Conservation (phyloP, 2,888 invertebrate genomes). For the Sarcophaga subvicina region DNA sequence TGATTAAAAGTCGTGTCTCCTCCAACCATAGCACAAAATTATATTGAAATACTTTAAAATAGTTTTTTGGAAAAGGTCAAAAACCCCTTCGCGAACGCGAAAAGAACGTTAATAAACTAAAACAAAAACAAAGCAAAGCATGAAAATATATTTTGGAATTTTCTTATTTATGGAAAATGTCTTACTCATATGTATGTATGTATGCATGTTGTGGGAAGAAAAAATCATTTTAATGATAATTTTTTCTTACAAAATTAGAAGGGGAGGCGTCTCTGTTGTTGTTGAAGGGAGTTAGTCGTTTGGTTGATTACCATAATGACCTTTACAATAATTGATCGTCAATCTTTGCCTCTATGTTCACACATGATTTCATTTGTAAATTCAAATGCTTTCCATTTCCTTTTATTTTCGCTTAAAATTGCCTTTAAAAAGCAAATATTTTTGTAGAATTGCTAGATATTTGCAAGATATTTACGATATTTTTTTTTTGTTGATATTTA, state of each 20-base stretch:
- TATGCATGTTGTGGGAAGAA: neutral
- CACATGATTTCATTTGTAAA: neutral
- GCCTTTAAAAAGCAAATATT: neutral
- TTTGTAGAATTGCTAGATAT: neutral
- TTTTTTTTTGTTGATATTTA: neutral
- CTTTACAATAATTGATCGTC: neutral
- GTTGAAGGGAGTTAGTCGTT: neutral
- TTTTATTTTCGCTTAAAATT: neutral
- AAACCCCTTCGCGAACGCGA: conserved; percentile 19
- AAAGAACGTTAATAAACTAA: conserved; percentile 18
- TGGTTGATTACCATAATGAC: neutral
- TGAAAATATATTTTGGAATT: neutral
- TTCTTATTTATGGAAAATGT: neutral
- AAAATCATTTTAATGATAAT: neutral
- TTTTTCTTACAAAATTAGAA: neutral
- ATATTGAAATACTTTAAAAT: neutral
- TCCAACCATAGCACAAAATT: neutral
- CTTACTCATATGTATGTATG: neutral
- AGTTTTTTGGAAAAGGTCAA: conserved; percentile 43
- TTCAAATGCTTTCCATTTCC: neutral
- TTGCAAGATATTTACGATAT: neutral
- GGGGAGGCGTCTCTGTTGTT: neutral
- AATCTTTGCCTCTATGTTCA: neutral
- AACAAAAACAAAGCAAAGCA: neutral
- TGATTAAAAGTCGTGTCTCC: conserved; percentile 61